Percentiles rank a stretch among this genome's conserved stretches.
Conservation (phyloP, 2,797 vertebrate genomes). For the Cheirogaleus major region DNA sequence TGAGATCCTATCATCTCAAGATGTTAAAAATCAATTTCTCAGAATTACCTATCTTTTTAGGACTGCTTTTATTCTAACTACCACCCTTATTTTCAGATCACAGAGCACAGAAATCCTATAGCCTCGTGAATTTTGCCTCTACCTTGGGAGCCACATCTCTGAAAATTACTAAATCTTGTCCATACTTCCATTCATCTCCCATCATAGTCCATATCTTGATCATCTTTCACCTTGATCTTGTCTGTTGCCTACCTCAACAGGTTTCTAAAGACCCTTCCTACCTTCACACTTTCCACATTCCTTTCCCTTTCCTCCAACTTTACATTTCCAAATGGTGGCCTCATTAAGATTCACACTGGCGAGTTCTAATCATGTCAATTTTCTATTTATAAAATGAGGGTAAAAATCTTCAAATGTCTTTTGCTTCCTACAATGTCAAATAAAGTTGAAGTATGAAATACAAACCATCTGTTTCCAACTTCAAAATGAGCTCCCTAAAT, state of each 20-base stretch:
- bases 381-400: neutral
- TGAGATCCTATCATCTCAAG: neutral
- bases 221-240: neutral
- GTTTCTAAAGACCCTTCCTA: neutral
- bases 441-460: neutral
- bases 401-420: neutral
- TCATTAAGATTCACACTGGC: neutral
- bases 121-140: neutral
- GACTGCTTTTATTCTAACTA: neutral
- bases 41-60: neutral
- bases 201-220: neutral
- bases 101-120: neutral
- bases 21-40: neutral
- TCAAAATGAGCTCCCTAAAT: conserved; percentile 8
- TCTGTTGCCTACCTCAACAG: neutral
- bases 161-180: neutral
- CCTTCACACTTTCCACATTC: neutral
- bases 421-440: neutral
- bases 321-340: neutral
- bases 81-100: neutral
- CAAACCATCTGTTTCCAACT: neutral
- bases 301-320: neutral
- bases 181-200: neutral
- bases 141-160: neutral
- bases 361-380: neutral